Evolutionary conservation across 2,888 invertebrate species (phyloP), one percentile per base, ranked within the genome.

Genomic region (Gymnocheta viridis): DNA sequence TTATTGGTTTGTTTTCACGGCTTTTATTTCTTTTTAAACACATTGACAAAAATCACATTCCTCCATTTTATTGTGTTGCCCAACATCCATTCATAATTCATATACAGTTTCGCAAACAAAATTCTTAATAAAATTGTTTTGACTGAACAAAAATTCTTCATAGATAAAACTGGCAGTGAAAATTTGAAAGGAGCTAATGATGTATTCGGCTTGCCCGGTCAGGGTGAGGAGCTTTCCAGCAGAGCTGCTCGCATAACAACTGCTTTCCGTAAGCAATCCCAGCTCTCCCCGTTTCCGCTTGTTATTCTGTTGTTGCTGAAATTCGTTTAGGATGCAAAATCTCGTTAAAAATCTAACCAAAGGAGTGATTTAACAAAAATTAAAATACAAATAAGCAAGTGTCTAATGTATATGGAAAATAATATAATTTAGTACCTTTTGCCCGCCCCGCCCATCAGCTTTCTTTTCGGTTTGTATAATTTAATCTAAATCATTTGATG

Each of bases 121-220:
- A n/a, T n/a, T 90, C 92, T 95, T 91, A 96, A 96, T 92, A 95
- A 96, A 93, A 95, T 96, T 91, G 95, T 95, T 92, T 95, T 95
- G 92, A 95, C 95, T 87, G 95, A 96, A 92, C 95, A 95, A 92
- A 96, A 95, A 93, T 91, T 90, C 87, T 88, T 90, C 87, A 80
- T 89, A 88, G 92, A 91, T 89, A 92, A 91, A 87, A 89, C 89
- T 22, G 88, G 87, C 76, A 85, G 80, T 47, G 86, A 70, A 85
- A 80, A 85, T 80, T 85, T 78, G 19, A 80, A 58, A 73, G 82
- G 82, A 9, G 73, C 85, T 41, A 82, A 85, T 27, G 86, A 85
- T 47, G 87, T 86, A 51, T 87, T 82, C 44, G 88, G 87, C 27
- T 84, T 87, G 74, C 87, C 88, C 32, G 89, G 87, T 60, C 88